Base-by-base conservation (phyloP, 2,797 vertebrate species). In the Amniataba percoides region DNA sequence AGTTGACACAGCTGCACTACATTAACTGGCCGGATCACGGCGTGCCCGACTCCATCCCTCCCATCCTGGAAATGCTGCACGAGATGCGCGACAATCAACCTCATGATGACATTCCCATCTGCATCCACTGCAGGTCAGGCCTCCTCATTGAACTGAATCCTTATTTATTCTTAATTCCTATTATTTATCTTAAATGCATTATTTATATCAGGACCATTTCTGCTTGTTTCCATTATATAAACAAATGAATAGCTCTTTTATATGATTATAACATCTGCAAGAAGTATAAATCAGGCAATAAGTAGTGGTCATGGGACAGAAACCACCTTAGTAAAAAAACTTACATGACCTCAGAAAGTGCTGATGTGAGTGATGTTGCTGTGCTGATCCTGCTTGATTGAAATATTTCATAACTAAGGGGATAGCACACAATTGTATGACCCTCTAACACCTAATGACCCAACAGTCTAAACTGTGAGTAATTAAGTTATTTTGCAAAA, bases 21-120 rank as follows among this genome's bases (percentile, higher is more conserved):
- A 90, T 94, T 83, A 97, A 98, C 72, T 99, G 98, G 98, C 98
- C 98, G 0, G 98, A 99, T 85, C 98, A 99, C 0, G 97, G 98
- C 0, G 92, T 99, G 0, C 98, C 98, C 10, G 95, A 96, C 3
- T 96, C 96, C 87, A 95, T 97, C 46, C 92, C 96, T 10, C 95
- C 98, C 40, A 98, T 99, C 81, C 93, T 99, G 81, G 95, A 98
- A 79, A 95, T 99, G 76, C n/a, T 98, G 69, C 49, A 92, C 6
- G 97, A 99, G 60, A 95, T 99, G 88, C 96, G 96, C 7, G 78
- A 87, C 76, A 92, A 95, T 85, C 98, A 99, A 92, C 84, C 83
- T 0, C 93, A 97, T 0, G 96, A 96, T 15, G 91, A 94, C 0
- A 5, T 95, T 19, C 98, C 98, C 2, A 87, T 99, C 71, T 99